Base-by-base conservation (phyloP, 2,113 vertebrate genomes). In the Chascanopsetta lugubris region DNA sequence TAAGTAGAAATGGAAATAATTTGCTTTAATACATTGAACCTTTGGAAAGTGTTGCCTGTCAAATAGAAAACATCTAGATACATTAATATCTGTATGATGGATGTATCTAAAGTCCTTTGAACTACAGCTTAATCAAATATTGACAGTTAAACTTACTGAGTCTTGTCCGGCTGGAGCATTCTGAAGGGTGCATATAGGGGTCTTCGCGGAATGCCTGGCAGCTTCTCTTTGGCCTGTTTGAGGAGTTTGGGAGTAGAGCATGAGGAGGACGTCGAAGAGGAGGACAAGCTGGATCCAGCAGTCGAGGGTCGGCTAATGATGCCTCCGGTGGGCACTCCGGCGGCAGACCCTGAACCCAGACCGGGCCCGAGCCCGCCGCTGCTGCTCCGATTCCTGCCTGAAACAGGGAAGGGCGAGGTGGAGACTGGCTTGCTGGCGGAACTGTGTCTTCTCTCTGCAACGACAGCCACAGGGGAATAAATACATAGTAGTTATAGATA, bases 141-240 rank as follows among this genome's bases (percentile, higher is more conserved):
- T 11, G 13, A 34, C 4, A 27, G 48, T 43, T n/a, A 61, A 40
- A 94, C 97, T 95, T 91, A 99, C 97, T 60, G 57, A 22, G 93
- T 94, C 93, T 96, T 96, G 59, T 95, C 93, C 8, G 71, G 75
- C 64, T 94, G 95, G 80, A 92, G 91, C 88, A 90, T 89, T 93
- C 94, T 94, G 87, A 91, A 93, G 46, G 93, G 92, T 62, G 94
- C 87, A 84, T 93, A 93, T 75, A 94, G 93, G 68, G 94, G 90
- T 92, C 94, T 96, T 92, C 96, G 94, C 79, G 94, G 94, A 89
- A 93, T 87, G 73, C 74, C 62, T 80, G 92, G 94, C 85, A 92
- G 91, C 93, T 98, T 99, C 80, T 99, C 96, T 98, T 98, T 99
- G 97, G 97, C 93, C 81, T 93, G 91, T 94, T 98, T 97, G 80